Conservation (phyloP, 1,140 invertebrate genomes). For the Drosophila willistoni region DNA sequence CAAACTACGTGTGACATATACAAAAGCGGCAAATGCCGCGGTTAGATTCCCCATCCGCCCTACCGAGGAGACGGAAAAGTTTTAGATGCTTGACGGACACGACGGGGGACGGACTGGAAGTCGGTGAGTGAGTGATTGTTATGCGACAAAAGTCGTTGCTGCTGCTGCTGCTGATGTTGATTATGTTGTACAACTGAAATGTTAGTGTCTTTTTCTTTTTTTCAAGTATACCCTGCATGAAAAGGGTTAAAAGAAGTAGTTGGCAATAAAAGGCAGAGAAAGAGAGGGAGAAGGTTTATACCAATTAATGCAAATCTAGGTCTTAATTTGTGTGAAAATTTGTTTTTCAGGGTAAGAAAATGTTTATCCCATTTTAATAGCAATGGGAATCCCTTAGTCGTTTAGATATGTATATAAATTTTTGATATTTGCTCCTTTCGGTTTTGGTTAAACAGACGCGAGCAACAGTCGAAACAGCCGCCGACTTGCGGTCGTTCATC, state of each 20-base stretch:
- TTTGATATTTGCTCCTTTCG: conserved; percentile 29
- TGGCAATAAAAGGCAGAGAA: background rate
- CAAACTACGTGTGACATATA: conserved; percentile 36
- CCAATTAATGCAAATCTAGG: no score
- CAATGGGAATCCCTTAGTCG: background rate
- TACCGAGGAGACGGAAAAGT: conserved; percentile 5
- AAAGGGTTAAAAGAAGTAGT: background rate
- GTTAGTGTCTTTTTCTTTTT: no score
- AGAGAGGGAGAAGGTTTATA: no score
- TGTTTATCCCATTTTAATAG: no score
- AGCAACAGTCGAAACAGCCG: conserved; percentile 39
- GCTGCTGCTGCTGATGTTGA: conserved; percentile 30
- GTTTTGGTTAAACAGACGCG: conserved; percentile 36
- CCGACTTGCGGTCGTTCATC: conserved; percentile 66
- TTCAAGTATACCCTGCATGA: background rate
- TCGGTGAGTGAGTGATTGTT: conserved; percentile 30
- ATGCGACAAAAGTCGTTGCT: conserved; percentile 44
- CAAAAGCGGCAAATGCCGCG: conserved; percentile 40
- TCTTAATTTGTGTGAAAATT: no score
- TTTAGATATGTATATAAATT: background rate
- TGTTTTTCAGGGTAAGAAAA: no score
- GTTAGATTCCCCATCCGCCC: conserved; percentile 1
- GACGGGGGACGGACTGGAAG: conserved; percentile 3
- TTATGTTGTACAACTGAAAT: conserved; percentile 44
- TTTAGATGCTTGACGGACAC: conserved; percentile 18